Percentiles rank a stretch among this genome's conserved stretches.
Conservation (phyloP, 2,888 invertebrate species). For the Xestia xanthographa region DNA sequence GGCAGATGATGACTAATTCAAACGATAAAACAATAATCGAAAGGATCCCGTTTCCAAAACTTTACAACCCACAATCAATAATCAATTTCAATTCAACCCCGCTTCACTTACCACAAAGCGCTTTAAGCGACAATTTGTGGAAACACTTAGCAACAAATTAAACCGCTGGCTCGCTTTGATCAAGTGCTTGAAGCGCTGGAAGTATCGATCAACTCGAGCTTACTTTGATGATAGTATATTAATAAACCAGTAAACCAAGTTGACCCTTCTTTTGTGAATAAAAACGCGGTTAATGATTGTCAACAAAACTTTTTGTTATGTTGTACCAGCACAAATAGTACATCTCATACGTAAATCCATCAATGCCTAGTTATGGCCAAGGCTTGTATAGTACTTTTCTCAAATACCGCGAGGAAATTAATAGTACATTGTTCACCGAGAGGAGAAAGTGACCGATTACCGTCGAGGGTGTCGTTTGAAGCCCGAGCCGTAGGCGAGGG, state of each 20-base stretch:
- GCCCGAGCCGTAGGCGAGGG: no score
- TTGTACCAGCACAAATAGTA: not conserved
- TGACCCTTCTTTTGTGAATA: not conserved
- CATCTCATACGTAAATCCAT: no score
- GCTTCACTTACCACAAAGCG: not conserved
- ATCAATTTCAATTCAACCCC: slow-evolving; percentile 17
- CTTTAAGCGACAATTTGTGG: slow-evolving; percentile 32
- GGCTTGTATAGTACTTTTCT: no score
- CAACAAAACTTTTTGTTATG: not conserved
- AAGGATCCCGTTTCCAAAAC: not conserved
- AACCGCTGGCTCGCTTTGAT: slow-evolving; percentile 40
- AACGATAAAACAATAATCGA: not conserved
- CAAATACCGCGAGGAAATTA: no score
- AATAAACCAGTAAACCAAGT: not conserved
- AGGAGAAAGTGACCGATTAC: no score
- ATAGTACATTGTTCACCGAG: no score
- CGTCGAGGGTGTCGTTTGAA: no score
- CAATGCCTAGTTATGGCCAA: no score
- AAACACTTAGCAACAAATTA: slow-evolving; percentile 56
- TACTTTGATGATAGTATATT: slow-evolving; percentile 13
- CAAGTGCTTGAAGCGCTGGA: slow-evolving; percentile 34
- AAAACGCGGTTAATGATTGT: not conserved
- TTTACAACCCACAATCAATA: slow-evolving; percentile 6
- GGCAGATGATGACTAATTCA: not conserved
- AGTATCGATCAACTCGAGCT: slow-evolving; percentile 41